Evolutionary conservation across 2,797 vertebrate genomes (phyloP).

Genomic region (Mionectes olivaceus): DNA sequence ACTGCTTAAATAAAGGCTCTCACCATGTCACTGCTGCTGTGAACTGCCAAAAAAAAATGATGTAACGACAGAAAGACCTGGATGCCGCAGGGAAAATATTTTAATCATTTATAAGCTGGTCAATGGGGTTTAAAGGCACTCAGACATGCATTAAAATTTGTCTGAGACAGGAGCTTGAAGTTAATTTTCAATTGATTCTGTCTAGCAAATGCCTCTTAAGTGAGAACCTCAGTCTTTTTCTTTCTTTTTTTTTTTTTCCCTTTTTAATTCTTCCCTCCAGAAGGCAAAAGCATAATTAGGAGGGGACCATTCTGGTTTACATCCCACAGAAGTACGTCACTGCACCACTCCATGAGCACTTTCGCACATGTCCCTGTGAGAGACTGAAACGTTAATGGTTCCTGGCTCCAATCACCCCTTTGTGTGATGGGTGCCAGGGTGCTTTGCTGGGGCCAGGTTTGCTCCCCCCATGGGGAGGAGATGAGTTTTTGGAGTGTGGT

Average conservation of each 20-base stretch:
- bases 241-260: accelerated
- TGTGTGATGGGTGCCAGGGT: background rate
- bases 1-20: background rate
- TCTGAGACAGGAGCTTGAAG: constrained; percentile 72
- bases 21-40: background rate
- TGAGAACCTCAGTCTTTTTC: constrained; percentile 14
- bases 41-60: constrained; percentile 69
- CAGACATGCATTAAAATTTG: constrained; percentile 75
- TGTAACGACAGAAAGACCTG: constrained; percentile 52
- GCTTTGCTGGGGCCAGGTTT: background rate
- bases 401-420: background rate
- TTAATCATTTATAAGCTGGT: constrained; percentile 78
- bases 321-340: background rate
- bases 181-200: constrained; percentile 81
- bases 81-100: constrained; percentile 61
- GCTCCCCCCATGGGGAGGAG: background rate
- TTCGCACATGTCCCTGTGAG: background rate
- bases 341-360: background rate
- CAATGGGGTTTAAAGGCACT: constrained; percentile 77
- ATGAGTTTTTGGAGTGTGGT: background rate
- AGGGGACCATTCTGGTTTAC: background rate
- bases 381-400: background rate
- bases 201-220: constrained; percentile 71
- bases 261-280: background rate
- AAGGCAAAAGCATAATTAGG: constrained; percentile 5